Evolutionary conservation across 1,140 invertebrate species (phyloP).

Genomic region (Delia radicum): DNA sequence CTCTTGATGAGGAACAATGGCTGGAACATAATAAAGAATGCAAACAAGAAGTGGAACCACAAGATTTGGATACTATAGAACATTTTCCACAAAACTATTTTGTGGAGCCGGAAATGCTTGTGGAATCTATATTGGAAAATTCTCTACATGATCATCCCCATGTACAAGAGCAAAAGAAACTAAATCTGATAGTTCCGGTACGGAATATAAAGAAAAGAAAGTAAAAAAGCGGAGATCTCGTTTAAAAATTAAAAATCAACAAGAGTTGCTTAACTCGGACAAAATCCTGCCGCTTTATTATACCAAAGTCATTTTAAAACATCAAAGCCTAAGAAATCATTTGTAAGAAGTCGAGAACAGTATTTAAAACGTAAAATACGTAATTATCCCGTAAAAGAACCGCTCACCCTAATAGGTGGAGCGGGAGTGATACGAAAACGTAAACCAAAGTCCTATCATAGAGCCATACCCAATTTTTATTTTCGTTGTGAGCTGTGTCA

Average conservation of each 20-base stretch:
- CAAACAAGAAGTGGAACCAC: background rate
- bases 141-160: background rate
- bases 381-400: background rate
- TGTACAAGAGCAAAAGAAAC: background rate
- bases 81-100: background rate
- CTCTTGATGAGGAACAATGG: background rate
- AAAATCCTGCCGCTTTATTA: background rate
- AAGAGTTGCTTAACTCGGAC: background rate
- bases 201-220: background rate
- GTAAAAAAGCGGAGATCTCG: background rate
- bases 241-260: background rate
- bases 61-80: too few species aligned
- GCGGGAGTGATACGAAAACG: background rate
- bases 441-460: background rate
- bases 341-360: background rate
- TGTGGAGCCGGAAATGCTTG: background rate
- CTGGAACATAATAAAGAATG: background rate
- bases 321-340: background rate
- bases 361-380: slow-evolving; percentile 13
- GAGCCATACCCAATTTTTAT: slow-evolving; percentile 7
- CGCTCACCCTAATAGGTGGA: background rate
- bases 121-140: background rate
- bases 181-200: background rate
- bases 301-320: background rate
- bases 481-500: background rate